Conservation (phyloP, 2,113 vertebrate genomes). For the Naja naja region DNA sequence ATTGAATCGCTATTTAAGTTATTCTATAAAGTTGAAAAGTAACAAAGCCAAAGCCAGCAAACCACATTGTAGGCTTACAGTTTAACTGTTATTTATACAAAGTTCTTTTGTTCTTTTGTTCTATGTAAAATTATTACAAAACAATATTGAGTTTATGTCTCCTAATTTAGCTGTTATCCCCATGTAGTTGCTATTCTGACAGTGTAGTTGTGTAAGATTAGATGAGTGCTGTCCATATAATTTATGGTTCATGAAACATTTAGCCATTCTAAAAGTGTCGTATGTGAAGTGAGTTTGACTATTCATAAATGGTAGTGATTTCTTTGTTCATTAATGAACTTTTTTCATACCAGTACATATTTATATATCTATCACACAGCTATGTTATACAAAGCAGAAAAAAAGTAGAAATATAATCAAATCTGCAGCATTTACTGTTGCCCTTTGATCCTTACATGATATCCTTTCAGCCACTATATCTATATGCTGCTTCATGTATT, state of each 20-base stretch:
- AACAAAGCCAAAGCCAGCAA: not conserved
- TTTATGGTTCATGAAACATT: not conserved
- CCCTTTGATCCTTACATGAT: not conserved
- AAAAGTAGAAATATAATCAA: not conserved
- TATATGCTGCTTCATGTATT: not conserved
- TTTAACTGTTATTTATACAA: not conserved
- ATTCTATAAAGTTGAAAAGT: not conserved
- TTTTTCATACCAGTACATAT: not conserved
- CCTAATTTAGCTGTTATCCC: not conserved
- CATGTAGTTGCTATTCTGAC: not conserved
- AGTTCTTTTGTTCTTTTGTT: not conserved
- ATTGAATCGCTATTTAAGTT: conserved; percentile 19
- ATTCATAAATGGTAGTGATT: not conserved
- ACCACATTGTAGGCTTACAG: not conserved
- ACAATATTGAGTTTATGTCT: not conserved
- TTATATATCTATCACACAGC: not conserved
- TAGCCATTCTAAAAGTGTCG: too few relatives aligned
- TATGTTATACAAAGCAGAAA: not conserved
- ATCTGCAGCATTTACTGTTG: not conserved
- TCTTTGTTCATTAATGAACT: not conserved
- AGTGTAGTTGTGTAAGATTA: not conserved
- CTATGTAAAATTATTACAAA: not conserved
- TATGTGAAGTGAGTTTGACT: not conserved
- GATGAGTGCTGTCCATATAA: not conserved
- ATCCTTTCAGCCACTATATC: not conserved